A percentile compares a stretch with the other conserved stretches of the same genome.
phyloP scores from a whole-genome alignment of 2,888 invertebrate species.

The Dysmachus trigonus region DNA sequence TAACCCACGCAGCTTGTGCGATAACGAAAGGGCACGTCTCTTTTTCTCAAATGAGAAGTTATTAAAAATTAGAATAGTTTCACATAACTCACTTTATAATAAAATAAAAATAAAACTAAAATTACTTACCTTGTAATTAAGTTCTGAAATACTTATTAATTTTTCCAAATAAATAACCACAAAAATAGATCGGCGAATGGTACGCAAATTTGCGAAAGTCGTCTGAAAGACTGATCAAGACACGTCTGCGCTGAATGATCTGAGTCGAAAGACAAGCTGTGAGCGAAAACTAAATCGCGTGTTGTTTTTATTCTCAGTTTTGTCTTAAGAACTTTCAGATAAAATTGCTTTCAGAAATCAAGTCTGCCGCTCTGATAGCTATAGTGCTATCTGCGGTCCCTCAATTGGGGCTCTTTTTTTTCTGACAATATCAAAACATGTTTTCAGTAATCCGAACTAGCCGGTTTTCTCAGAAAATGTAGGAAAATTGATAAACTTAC shows the following conservation, averaged over 20 bases:
- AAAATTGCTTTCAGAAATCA: background rate
- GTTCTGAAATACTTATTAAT: background rate
- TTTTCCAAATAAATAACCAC: background rate
- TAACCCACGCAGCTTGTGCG: background rate
- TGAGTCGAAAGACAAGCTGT: background rate
- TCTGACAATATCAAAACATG: background rate
- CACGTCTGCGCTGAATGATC: background rate
- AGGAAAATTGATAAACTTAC: background rate
- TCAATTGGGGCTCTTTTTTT: background rate
- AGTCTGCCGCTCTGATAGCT: background rate
- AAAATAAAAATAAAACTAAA: background rate
- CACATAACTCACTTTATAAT: background rate
- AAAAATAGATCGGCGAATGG: background rate
- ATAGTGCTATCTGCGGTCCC: background rate
- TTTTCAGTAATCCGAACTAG: background rate
- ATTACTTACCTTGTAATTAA: background rate
- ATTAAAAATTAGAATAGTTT: background rate
- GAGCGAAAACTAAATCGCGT: background rate
- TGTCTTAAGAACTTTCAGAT: background rate
- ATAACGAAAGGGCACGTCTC: background rate
- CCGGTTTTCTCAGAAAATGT: background rate
- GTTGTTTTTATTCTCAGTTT: background rate
- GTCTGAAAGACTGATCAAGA: constrained; percentile 8
- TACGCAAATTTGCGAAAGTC: constrained; percentile 15
- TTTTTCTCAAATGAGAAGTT: background rate